phyloP scores from a whole-genome alignment of 2,797 vertebrate genomes.

The Acanthurus lineatus region DNA sequence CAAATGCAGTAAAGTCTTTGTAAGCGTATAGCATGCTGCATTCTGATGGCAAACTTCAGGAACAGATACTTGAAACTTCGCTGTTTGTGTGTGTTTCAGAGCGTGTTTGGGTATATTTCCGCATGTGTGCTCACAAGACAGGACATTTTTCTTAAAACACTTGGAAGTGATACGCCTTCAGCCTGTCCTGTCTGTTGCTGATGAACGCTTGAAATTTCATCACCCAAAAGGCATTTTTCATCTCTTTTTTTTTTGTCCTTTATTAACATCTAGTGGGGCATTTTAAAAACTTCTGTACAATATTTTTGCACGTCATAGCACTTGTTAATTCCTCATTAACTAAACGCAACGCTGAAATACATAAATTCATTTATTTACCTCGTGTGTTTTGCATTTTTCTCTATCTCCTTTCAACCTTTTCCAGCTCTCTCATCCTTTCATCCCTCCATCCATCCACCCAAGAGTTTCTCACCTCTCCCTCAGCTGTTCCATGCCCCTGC shows the following conservation, averaged over 20 bases:
- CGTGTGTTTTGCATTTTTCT: conserved; percentile 24
- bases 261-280: neutral
- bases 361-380: neutral
- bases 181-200: neutral
- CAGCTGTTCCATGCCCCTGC: conserved; percentile 85
- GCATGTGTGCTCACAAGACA: conserved; percentile 18
- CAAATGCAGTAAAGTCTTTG: conserved; percentile 45
- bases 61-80: conserved; percentile 41
- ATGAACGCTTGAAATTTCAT: conserved; percentile 32
- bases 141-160: conserved; percentile 19
- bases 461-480: conserved; percentile 73
- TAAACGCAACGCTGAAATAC: neutral
- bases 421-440: conserved; percentile 56
- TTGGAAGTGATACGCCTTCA: conserved; percentile 47
- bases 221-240: conserved; percentile 12
- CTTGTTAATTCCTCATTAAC: neutral
- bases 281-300: neutral
- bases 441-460: conserved; percentile 26
- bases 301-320: neutral
- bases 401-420: conserved; percentile 20
- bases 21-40: neutral
- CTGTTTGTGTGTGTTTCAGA: conserved; percentile 27
- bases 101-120: conserved; percentile 35
- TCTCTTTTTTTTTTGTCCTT: conserved; percentile 10
- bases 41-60: conserved; percentile 59